phyloP scores from a whole-genome alignment of 2,888 invertebrate species.

The Brachylomia viminalis region DNA sequence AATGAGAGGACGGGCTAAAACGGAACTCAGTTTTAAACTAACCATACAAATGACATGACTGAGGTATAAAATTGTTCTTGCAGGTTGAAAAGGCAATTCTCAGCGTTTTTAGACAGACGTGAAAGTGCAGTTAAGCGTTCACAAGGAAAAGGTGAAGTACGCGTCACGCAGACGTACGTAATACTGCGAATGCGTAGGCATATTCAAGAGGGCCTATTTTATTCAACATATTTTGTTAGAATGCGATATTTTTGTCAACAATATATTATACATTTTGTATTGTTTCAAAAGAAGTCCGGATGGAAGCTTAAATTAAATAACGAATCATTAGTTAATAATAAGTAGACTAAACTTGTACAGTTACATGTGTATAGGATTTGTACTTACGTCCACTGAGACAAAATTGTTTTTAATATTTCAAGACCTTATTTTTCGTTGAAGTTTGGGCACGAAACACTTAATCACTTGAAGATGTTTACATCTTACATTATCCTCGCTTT shows the following conservation, averaged over 20 bases:
- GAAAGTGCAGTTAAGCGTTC: constrained; percentile 13
- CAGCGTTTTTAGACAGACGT: constrained; percentile 21
- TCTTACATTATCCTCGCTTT: constrained; percentile 28
- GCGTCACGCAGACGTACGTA: constrained; percentile 8
- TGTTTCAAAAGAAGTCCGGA: not conserved
- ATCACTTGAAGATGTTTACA: constrained; percentile 42
- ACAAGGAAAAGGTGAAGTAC: not conserved
- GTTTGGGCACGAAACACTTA: constrained; percentile 25
- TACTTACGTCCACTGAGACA: not conserved
- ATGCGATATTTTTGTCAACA: not conserved
- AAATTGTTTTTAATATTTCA: constrained; percentile 1
- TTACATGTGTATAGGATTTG: not conserved
- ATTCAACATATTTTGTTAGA: not conserved
- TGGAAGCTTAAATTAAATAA: not conserved
- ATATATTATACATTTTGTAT: not conserved
- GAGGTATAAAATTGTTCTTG: constrained; percentile 34
- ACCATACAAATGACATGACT: constrained; percentile 7
- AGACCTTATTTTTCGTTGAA: constrained; percentile 11
- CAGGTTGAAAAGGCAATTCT: constrained; percentile 21
- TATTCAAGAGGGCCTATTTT: not conserved
- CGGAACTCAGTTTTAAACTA: constrained; percentile 4
- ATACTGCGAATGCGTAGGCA: not conserved
- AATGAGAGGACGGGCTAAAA: not conserved
- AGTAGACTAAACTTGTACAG: not conserved
- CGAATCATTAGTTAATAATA: not conserved